phyloP scores from a whole-genome alignment of 2,113 vertebrate genomes.

The Abramis brama region DNA sequence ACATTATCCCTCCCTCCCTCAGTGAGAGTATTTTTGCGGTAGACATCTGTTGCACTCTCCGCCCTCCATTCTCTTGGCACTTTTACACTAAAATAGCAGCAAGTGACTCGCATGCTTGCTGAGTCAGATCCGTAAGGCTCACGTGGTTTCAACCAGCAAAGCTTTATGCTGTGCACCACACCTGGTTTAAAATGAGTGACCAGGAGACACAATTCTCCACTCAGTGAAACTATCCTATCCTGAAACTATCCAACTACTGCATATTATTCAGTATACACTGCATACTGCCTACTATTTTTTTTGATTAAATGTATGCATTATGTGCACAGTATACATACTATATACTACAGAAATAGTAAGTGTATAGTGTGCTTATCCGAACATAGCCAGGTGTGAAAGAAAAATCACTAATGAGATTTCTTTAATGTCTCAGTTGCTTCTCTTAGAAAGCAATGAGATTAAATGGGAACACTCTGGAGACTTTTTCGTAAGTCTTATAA shows the following conservation, averaged over 20 bases:
- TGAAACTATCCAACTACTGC: neutral
- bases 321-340: neutral
- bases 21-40: neutral
- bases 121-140: slow-evolving; percentile 50
- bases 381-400: neutral
- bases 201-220: slow-evolving; percentile 23
- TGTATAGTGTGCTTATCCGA: neutral
- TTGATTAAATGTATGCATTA: neutral
- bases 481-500: neutral
- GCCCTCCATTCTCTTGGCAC: slow-evolving; percentile 55
- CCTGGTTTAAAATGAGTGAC: slow-evolving; percentile 28
- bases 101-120: slow-evolving; percentile 69
- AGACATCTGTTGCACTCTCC: slow-evolving; percentile 24
- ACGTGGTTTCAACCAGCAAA: slow-evolving; percentile 20
- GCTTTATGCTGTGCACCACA: slow-evolving; percentile 1
- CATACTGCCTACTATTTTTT: neutral
- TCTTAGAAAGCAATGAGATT: neutral
- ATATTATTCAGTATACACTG: neutral
- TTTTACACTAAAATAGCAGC: slow-evolving; percentile 72
- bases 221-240: neutral
- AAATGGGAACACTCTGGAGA: neutral
- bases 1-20: neutral
- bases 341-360: neutral
- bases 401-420: neutral
- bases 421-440: neutral